A percentile compares a stretch with the other conserved stretches of the same genome.
These are phyloP conservation scores for Boloria selene DNA, from an alignment of 2,888 invertebrate genomes.

Conservation along the genomic window DNA sequence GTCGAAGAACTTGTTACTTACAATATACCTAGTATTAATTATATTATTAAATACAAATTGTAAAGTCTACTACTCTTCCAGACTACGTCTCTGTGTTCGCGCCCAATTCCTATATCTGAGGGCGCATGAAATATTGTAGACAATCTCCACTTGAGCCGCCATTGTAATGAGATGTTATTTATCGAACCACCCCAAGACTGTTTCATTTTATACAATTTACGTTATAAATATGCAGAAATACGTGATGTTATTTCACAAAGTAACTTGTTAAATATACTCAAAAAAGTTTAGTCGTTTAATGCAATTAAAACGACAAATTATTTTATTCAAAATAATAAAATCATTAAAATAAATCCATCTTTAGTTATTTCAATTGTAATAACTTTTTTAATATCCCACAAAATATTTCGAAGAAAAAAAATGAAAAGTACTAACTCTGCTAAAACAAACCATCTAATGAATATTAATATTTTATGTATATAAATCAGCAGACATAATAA, in stretches of 20 bases:
- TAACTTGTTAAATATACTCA: neutral
- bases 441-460: too few species aligned
- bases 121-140: conserved; percentile 66
- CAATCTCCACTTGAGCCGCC: conserved; percentile 57
- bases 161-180: conserved; percentile 79
- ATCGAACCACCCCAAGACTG: conserved; percentile 60
- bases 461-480: neutral
- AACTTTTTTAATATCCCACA: too few species aligned
- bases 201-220: conserved; percentile 4
- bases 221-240: neutral
- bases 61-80: neutral
- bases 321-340: too few species aligned
- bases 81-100: conserved; percentile 52
- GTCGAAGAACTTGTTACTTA: too few species aligned
- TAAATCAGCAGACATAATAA: neutral
- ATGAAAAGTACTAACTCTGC: too few species aligned
- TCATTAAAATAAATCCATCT: too few species aligned
- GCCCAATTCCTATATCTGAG: conserved; percentile 37
- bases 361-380: too few species aligned
- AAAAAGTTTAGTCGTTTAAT: too few species aligned
- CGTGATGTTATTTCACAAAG: neutral
- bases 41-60: too few species aligned
- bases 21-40: too few species aligned
- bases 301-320: too few species aligned
- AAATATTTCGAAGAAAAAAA: too few species aligned